phyloP scores from a whole-genome alignment of 2,888 invertebrate species.

The Papilio protenor region DNA sequence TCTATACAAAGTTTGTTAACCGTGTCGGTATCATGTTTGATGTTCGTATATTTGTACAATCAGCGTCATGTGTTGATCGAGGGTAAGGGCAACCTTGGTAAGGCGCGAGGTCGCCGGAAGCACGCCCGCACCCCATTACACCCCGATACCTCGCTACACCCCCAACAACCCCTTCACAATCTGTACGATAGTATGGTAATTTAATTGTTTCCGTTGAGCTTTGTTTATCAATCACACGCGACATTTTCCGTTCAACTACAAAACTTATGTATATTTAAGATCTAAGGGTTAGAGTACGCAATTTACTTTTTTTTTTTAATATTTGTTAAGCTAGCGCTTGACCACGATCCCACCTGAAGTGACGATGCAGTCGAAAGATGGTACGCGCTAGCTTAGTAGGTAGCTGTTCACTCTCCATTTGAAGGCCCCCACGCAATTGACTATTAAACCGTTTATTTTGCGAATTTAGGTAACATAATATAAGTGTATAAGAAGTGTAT shows the following conservation, averaged over 20 bases:
- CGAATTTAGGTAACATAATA: too few relatives aligned
- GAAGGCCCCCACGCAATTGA: too few relatives aligned
- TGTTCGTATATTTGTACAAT: slow-evolving; percentile 16
- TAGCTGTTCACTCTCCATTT: too few relatives aligned
- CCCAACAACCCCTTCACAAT: slow-evolving; percentile 52
- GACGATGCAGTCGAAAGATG: too few relatives aligned
- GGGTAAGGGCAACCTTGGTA: slow-evolving; percentile 55
- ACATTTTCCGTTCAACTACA: not conserved
- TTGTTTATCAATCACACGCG: slow-evolving; percentile 39
- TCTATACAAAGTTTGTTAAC: not conserved
- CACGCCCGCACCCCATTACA: slow-evolving; percentile 69
- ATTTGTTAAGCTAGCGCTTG: too few relatives aligned
- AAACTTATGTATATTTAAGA: not conserved
- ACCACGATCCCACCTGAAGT: too few relatives aligned
- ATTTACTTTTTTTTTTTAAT: too few relatives aligned
- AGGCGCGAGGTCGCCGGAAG: slow-evolving; percentile 65
- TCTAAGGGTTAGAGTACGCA: too few relatives aligned
- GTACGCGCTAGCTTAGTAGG: too few relatives aligned
- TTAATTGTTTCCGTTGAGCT: slow-evolving; percentile 47
- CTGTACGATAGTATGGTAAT: slow-evolving; percentile 50
- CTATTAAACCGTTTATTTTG: too few relatives aligned
- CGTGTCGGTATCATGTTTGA: not conserved
- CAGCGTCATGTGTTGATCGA: slow-evolving; percentile 26
- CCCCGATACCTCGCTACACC: slow-evolving; percentile 45
- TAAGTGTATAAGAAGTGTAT: too few relatives aligned